phyloP scores from a whole-genome alignment of 2,888 invertebrate species.

The Nemotelus pantherinus region DNA sequence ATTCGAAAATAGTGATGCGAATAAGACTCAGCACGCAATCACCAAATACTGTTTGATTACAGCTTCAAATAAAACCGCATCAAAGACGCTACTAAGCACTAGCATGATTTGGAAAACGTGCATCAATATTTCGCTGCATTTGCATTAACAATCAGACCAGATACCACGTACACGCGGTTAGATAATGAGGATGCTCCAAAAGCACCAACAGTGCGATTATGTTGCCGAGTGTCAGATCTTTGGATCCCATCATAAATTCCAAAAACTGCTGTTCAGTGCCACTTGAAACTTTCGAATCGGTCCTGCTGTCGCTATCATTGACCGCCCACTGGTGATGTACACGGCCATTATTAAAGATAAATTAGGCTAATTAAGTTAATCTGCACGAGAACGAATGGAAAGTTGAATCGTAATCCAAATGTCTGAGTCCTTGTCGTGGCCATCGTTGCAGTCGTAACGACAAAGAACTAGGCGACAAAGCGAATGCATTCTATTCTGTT shows the following conservation, averaged over 20 bases:
- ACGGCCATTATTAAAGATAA: conserved; percentile 42
- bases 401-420: background rate
- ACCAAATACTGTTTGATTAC: no score
- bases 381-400: conserved; percentile 20
- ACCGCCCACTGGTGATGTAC: conserved; percentile 41
- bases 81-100: no score
- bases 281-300: conserved; percentile 20
- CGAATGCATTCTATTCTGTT: background rate
- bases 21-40: no score
- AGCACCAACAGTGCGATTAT: conserved; percentile 19
- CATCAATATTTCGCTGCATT: background rate
- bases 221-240: background rate
- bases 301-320: conserved; percentile 36
- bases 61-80: no score
- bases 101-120: no score
- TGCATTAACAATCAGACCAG: conserved; percentile 17
- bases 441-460: background rate
- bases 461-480: background rate
- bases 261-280: conserved; percentile 7
- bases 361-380: conserved; percentile 44
- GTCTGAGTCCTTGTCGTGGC: background rate
- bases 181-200: conserved; percentile 11
- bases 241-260: conserved; percentile 34
- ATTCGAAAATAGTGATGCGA: no score
- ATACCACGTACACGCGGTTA: background rate